Evolutionary conservation across 2,888 invertebrate genomes (phyloP).

Genomic region (Mantis religiosa): DNA sequence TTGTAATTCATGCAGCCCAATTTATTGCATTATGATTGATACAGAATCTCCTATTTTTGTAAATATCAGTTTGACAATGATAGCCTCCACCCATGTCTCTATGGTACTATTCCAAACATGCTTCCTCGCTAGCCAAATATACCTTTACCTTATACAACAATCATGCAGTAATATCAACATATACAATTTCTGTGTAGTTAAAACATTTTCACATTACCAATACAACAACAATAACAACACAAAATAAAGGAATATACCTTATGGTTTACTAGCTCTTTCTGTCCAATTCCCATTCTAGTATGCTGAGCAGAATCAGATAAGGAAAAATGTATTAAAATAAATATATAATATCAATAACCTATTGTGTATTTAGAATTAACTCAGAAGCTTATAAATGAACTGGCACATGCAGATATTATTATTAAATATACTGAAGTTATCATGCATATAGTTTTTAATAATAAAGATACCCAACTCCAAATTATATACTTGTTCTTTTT

Average conservation of each 20-base stretch:
- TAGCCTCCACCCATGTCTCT: no score
- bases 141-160: no score
- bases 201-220: background rate
- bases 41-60: no score
- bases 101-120: no score
- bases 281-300: background rate
- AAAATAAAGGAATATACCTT: background rate
- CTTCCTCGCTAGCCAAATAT: no score
- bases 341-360: background rate
- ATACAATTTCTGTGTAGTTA: no score
- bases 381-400: background rate
- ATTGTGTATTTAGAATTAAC: background rate
- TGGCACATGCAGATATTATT: background rate
- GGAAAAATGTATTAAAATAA: background rate
- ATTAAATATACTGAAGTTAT: background rate
- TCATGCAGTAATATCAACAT: no score
- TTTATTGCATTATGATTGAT: no score
- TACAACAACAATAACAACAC: background rate
- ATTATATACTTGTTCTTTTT: no score
- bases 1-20: no score
- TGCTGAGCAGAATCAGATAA: background rate
- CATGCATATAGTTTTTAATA: background rate
- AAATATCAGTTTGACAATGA: no score
- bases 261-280: background rate
- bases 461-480: no score